phyloP scores from a whole-genome alignment of 2,113 vertebrate genomes.

The Theristicus caerulescens region DNA sequence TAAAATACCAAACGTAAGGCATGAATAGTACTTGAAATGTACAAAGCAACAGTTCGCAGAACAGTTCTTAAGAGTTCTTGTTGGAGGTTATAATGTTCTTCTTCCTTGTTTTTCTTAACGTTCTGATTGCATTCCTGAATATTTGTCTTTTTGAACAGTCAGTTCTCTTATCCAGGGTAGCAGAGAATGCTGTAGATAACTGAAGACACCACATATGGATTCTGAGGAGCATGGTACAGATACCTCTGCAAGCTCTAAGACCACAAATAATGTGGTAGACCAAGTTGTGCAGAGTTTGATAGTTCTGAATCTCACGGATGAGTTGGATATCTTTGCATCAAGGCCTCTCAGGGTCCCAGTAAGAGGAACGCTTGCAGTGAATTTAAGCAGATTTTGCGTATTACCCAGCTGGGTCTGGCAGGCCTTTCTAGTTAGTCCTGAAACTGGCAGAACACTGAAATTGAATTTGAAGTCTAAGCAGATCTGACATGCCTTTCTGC shows the following conservation, averaged over 20 bases:
- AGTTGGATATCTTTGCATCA: not conserved
- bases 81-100: not conserved
- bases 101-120: not conserved
- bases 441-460: not conserved
- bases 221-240: not conserved
- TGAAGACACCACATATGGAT: not conserved
- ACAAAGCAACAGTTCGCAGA: not conserved
- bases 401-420: not conserved
- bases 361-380: not conserved
- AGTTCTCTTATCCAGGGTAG: not conserved
- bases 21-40: not conserved
- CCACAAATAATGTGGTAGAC: not conserved
- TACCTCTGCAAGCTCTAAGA: not conserved
- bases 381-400: not conserved
- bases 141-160: not conserved
- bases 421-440: not conserved
- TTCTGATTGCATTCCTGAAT: not conserved
- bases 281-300: not conserved
- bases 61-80: not conserved
- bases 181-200: not conserved
- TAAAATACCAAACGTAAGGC: not conserved
- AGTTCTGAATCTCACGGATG: not conserved
- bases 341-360: not conserved
- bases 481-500: not conserved
- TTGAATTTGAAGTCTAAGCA: not conserved